A percentile compares a stretch with the other conserved stretches of the same genome.
Conservation (phyloP, 37 sponge, comb jelly and placozoan species). For the Diacarnus erythraeanus region DNA sequence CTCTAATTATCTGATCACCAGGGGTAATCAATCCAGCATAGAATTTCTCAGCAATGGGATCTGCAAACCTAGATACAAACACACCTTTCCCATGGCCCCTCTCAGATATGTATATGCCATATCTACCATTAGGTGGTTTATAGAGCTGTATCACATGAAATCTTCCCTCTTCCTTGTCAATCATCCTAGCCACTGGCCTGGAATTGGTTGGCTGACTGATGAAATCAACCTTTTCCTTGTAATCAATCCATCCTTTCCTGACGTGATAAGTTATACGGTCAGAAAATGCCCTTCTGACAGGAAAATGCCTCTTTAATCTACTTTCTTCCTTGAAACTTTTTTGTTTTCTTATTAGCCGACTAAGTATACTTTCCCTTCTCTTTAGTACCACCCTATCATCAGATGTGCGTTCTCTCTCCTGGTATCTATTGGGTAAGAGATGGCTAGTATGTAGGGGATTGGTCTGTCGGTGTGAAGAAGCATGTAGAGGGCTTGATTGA, state of each 20-base stretch:
- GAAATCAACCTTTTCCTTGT: constrained; percentile 30
- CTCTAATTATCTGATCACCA: constrained; percentile 40
- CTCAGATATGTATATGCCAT: constrained; percentile 46
- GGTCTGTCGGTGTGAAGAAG: not conserved
- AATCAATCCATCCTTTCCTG: constrained; percentile 28
- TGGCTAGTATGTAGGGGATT: not conserved
- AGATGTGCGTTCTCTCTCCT: not conserved
- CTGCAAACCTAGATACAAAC: constrained; percentile 47
- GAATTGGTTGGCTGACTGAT: constrained; percentile 34
- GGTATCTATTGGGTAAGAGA: not conserved
- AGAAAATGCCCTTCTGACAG: constrained; percentile 24
- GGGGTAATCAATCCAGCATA: constrained; percentile 40
- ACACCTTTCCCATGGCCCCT: not conserved
- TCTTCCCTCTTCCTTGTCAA: constrained; percentile 16
- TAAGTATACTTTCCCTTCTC: constrained; percentile 25
- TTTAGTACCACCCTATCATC: not conserved
- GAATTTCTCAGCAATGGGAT: constrained; percentile 27
- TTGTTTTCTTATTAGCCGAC: constrained; percentile 18
- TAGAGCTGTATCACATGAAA: constrained; percentile 33
- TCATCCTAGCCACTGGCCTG: constrained; percentile 28
- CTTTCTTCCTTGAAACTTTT: not conserved
- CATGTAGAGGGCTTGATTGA: not conserved
- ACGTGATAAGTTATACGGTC: constrained; percentile 14
- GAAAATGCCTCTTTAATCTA: constrained; percentile 3
- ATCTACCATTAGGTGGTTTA: constrained; percentile 43